A percentile compares a stretch with the other conserved stretches of the same genome.
Conservation (phyloP, 2,888 invertebrate species). For the Ormyrus pomaceus region DNA sequence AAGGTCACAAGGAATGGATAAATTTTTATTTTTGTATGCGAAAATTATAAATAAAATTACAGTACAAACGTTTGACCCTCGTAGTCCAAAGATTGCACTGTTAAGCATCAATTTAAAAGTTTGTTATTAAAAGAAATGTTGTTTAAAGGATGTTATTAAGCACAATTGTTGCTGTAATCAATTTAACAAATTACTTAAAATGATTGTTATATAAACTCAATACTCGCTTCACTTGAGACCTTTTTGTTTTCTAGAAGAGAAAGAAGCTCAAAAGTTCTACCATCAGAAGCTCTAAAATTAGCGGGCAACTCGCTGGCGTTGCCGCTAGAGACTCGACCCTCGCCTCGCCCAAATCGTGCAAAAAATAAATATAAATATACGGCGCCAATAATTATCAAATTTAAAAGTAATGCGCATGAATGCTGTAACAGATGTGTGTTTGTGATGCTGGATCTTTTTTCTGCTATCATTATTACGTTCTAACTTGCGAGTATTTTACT, state of each 20-base stretch:
- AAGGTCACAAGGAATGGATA: not conserved
- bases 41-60: not conserved
- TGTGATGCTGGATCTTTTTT: too few species aligned
- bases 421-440: too few species aligned
- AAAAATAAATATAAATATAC: too few species aligned
- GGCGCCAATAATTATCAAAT: too few species aligned
- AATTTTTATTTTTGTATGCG: slow-evolving; percentile 15
- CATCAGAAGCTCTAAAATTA: too few species aligned
- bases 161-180: slow-evolving; percentile 32
- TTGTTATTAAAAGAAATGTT: too few species aligned
- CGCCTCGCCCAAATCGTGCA: slow-evolving; percentile 29
- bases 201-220: not conserved
- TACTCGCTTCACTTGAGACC: not conserved
- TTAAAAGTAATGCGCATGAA: too few species aligned
- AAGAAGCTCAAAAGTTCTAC: too few species aligned
- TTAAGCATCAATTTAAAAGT: too few species aligned
- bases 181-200: not conserved
- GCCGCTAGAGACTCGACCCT: slow-evolving; percentile 39
- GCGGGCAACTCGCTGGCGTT: slow-evolving; percentile 1
- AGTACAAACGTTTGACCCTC: not conserved
- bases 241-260: slow-evolving; percentile 1
- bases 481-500: too few species aligned
- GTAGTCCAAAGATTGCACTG: too few species aligned
- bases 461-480: too few species aligned
- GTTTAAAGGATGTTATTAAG: not conserved